Percentiles rank a stretch among this genome's conserved stretches.
These are phyloP conservation scores for Myocastor coypus DNA, from an alignment of 2,113 vertebrate species.

Conservation along the genomic window DNA sequence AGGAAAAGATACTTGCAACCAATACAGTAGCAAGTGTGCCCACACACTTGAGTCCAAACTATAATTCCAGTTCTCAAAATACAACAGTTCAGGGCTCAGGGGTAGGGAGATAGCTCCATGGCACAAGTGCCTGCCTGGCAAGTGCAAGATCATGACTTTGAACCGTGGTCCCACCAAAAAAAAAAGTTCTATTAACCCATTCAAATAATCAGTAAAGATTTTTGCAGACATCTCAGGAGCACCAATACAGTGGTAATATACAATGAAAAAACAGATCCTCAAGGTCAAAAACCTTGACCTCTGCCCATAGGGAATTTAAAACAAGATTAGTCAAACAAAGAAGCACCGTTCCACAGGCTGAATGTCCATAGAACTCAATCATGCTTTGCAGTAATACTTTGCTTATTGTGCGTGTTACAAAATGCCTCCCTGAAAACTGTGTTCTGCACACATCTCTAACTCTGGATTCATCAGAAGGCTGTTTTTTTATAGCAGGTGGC, in stretches of 20 bases:
- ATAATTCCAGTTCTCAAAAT: not conserved
- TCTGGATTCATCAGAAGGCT: no score
- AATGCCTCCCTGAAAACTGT: no score
- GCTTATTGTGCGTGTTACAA: no score
- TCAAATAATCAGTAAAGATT: not conserved
- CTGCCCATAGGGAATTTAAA: not conserved
- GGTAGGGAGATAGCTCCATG: no score
- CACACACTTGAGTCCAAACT: not conserved
- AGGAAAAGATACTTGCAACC: not conserved
- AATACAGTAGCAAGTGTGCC: not conserved
- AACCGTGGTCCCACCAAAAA: no score
- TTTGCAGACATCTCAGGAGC: not conserved
- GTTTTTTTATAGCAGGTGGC: no score
- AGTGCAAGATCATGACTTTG: no score
- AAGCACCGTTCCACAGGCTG: not conserved
- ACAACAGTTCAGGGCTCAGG: no score
- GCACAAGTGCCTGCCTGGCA: no score
- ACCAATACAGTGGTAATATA: not conserved
- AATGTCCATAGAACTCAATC: no score
- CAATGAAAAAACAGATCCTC: not conserved
- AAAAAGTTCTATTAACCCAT: not conserved
- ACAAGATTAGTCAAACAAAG: not conserved
- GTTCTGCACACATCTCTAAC: no score
- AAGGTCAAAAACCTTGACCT: not conserved
- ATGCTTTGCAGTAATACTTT: no score